Conservation (phyloP, 2,888 invertebrate species). For the Thecocarcelia acutangulata region DNA sequence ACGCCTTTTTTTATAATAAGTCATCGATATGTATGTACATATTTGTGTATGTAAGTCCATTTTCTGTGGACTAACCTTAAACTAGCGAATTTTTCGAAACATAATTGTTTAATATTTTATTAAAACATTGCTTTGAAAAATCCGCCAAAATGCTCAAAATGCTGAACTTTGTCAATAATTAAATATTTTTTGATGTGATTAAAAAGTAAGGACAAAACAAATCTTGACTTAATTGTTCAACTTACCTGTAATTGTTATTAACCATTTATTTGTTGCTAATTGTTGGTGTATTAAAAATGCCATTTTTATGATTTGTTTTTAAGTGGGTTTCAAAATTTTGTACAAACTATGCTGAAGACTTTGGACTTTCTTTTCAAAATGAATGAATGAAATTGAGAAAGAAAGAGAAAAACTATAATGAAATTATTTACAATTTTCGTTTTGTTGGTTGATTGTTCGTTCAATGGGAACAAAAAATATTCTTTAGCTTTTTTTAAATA, state of each 20-base stretch:
- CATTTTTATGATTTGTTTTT: constrained; percentile 53
- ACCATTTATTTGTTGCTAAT: constrained; percentile 73
- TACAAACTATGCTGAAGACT: constrained; percentile 58
- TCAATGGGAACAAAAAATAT: constrained; percentile 22
- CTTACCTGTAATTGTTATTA: constrained; percentile 78
- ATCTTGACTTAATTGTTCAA: constrained; percentile 40
- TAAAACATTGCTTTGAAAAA: too few species aligned
- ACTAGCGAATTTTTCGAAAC: too few species aligned
- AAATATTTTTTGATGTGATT: constrained; percentile 17
- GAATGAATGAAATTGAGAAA: constrained; percentile 50
- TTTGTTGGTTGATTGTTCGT: constrained; percentile 1
- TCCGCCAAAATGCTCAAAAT: too few species aligned
- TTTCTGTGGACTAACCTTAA: too few species aligned
- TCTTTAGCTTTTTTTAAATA: background rate
- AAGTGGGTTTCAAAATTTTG: constrained; percentile 29
- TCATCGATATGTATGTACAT: too few species aligned
- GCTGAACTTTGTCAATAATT: background rate
- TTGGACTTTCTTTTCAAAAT: constrained; percentile 18
- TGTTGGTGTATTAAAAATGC: constrained; percentile 55
- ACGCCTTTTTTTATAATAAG: too few species aligned
- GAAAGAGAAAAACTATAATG: constrained; percentile 49
- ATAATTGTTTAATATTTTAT: too few species aligned
- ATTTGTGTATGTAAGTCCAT: too few species aligned
- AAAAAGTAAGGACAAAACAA: too few species aligned
- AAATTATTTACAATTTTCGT: constrained; percentile 40